Evolutionary conservation across 2,888 invertebrate genomes (phyloP).

Genomic region (Ormyrus rosae): DNA sequence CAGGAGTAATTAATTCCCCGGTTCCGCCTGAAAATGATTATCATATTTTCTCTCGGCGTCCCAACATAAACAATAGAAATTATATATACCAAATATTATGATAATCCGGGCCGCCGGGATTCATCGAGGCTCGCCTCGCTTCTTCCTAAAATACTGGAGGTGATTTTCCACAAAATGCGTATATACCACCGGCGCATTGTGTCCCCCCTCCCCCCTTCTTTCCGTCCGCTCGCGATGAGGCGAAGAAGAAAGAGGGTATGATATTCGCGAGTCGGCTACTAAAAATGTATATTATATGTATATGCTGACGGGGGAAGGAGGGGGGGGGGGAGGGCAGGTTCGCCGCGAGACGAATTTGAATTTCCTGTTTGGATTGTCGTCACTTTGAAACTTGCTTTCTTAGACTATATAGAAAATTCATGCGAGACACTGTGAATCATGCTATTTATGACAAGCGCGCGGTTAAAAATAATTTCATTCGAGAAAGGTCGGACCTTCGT

Average conservation of each 20-base stretch:
- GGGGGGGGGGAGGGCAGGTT: conserved; percentile 1
- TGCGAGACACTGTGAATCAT: not conserved
- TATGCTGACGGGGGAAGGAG: not conserved
- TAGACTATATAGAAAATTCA: conserved; percentile 7
- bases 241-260: not conserved
- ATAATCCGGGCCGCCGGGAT: no score
- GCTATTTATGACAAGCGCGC: not conserved
- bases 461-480: conserved; percentile 32
- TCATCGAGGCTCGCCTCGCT: no score
- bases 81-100: no score
- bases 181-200: not conserved
- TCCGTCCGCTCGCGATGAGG: not conserved
- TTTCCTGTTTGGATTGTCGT: conserved; percentile 25
- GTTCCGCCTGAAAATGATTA: no score
- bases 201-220: not conserved
- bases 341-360: conserved; percentile 25
- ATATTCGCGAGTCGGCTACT: conserved; percentile 4
- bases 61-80: no score
- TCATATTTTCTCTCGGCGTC: no score
- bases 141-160: not conserved
- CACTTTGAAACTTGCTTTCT: not conserved
- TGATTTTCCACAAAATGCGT: conserved; percentile 19
- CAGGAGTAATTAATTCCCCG: no score
- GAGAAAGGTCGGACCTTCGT: not conserved
- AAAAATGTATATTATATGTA: conserved; percentile 16